Percentiles rank a stretch among this genome's conserved stretches.
phyloP scores from a whole-genome alignment of 2,888 invertebrate species.

The Protodeltote pygarga region DNA sequence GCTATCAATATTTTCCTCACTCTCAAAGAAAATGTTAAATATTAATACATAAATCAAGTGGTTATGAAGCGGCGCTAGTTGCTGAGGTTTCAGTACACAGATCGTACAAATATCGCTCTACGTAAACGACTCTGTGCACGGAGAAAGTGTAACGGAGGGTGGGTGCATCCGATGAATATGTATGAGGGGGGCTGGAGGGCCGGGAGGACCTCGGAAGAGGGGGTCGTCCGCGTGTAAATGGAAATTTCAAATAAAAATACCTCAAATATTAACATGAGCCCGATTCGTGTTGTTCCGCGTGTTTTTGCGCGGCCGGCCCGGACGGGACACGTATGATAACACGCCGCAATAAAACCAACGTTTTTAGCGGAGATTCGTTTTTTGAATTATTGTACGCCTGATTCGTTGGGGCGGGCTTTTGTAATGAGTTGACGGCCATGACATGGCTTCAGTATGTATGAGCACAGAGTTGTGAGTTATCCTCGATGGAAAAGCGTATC shows the following conservation, averaged over 20 bases:
- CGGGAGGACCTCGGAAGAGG: conserved; percentile 46
- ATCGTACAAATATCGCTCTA: conserved; percentile 64
- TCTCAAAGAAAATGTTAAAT: conserved; percentile 39
- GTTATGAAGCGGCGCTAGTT: conserved; percentile 61
- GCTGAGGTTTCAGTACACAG: conserved; percentile 68
- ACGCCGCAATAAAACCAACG: conserved; percentile 53
- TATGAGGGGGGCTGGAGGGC: conserved; percentile 76
- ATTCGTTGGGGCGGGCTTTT: conserved; percentile 42
- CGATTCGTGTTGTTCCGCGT: conserved; percentile 81
- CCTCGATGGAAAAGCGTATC: too few relatives aligned
- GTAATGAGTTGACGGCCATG: conserved; percentile 40
- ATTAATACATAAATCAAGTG: conserved; percentile 59
- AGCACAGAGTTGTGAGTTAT: background rate
- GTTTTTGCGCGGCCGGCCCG: conserved; percentile 61
- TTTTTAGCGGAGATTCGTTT: conserved; percentile 60
- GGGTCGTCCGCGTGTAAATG: conserved; percentile 79
- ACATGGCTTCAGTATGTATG: conserved; percentile 8
- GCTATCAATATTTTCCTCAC: conserved; percentile 4
- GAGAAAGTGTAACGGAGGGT: conserved; percentile 84
- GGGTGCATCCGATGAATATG: conserved; percentile 89
- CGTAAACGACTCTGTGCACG: conserved; percentile 57
- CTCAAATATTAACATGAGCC: conserved; percentile 86
- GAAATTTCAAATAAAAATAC: conserved; percentile 87
- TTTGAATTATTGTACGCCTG: conserved; percentile 53
- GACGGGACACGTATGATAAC: conserved; percentile 77